These are phyloP conservation scores for Mus musculus DNA, from an alignment of 2,113 vertebrate genomes.

Conservation along the genomic window GRCm39 chr7:142586501-142587000, in stretches of 20 bases:
- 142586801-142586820: not conserved
- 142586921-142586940: not conserved
- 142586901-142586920: not conserved
- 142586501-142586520: not conserved
- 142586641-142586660: not conserved
- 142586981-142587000: not conserved
- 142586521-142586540: not conserved
- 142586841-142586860: not conserved
- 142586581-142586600: not conserved
- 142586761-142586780: not conserved
- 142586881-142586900: too few species aligned
- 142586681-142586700: not conserved
- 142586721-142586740: not conserved
- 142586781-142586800: not conserved
- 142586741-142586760: not conserved
- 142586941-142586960: not conserved
- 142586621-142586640: too few species aligned
- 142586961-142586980: not conserved
- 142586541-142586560: not conserved
- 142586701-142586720: not conserved
- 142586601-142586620: not conserved
- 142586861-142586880: not conserved
- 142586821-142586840: not conserved
- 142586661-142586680: too few species aligned
- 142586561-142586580: not conserved